These are phyloP conservation scores for Miniopterus natalensis DNA, from an alignment of 2,113 vertebrate species.

Conservation along the genomic window DNA sequence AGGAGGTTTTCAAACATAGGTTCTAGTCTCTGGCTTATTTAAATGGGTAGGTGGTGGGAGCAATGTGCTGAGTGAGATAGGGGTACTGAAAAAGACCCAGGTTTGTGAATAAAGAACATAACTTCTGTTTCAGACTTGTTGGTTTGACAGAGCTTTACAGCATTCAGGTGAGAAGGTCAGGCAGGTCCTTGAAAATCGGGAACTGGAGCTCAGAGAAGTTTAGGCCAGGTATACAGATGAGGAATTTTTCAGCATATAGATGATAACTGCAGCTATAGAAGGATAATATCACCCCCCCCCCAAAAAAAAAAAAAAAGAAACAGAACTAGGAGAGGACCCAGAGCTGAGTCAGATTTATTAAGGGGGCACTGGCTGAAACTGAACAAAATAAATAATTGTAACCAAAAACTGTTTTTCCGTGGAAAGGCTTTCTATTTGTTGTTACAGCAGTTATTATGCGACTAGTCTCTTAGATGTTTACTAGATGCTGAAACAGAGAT, in stretches of 20 bases:
- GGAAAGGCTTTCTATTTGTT: not conserved
- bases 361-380: not conserved
- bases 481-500: not conserved
- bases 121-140: not conserved
- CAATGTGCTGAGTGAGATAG: not conserved
- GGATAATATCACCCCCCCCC: fast-evolving
- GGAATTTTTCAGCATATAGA: not conserved
- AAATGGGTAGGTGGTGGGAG: not conserved
- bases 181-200: not conserved
- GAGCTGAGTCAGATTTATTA: not conserved
- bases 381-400: not conserved
- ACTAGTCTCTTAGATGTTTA: not conserved
- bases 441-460: not conserved
- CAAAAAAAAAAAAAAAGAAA: not conserved
- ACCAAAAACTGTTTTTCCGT: not conserved
- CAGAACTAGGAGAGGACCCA: not conserved
- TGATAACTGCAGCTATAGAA: not conserved
- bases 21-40: not conserved
- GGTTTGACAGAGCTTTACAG: not conserved
- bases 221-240: not conserved
- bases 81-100: not conserved
- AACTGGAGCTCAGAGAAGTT: not conserved
- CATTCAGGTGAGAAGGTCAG: not conserved
- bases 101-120: not conserved
- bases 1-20: not conserved